These are phyloP conservation scores for Festucalex cinctus DNA, from an alignment of 2,113 vertebrate species.

Conservation along the genomic window DNA sequence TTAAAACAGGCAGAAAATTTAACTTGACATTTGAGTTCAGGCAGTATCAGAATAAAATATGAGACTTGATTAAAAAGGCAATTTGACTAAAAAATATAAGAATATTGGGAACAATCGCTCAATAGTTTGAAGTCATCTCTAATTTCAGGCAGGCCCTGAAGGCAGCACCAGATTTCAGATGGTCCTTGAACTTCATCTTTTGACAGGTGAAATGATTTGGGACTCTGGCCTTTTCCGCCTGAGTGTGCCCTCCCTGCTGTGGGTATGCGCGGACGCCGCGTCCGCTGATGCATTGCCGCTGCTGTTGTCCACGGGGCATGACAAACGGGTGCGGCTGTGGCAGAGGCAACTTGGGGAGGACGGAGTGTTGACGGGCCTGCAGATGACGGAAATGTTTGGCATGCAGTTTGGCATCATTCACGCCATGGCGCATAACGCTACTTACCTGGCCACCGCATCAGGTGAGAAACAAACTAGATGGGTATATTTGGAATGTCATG, in stretches of 20 bases:
- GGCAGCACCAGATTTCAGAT: background rate
- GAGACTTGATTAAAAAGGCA: background rate
- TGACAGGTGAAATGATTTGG: conserved; percentile 62
- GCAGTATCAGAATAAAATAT: too few species aligned
- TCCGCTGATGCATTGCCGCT: conserved; percentile 11
- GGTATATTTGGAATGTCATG: background rate
- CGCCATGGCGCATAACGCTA: conserved; percentile 70
- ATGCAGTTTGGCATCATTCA: conserved; percentile 60
- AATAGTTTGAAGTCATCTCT: too few species aligned
- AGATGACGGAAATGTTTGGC: conserved; percentile 44
- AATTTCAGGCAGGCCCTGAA: too few species aligned
- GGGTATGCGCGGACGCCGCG: conserved; percentile 49
- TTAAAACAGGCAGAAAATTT: background rate
- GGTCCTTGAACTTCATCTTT: background rate
- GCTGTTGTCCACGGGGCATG: conserved; percentile 71
- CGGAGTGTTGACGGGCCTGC: conserved; percentile 13
- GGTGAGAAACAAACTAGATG: conserved; percentile 59
- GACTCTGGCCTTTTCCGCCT: conserved; percentile 28
- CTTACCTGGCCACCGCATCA: conserved; percentile 76
- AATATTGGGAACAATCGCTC: too few species aligned
- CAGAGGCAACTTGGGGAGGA: conserved; percentile 16
- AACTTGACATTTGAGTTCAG: too few species aligned
- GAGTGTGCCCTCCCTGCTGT: conserved; percentile 70
- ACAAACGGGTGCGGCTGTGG: conserved; percentile 75
- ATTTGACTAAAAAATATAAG: too few species aligned